Base-by-base conservation (phyloP, 2,113 vertebrate species). In the Dendrocopos noguchii region DNA sequence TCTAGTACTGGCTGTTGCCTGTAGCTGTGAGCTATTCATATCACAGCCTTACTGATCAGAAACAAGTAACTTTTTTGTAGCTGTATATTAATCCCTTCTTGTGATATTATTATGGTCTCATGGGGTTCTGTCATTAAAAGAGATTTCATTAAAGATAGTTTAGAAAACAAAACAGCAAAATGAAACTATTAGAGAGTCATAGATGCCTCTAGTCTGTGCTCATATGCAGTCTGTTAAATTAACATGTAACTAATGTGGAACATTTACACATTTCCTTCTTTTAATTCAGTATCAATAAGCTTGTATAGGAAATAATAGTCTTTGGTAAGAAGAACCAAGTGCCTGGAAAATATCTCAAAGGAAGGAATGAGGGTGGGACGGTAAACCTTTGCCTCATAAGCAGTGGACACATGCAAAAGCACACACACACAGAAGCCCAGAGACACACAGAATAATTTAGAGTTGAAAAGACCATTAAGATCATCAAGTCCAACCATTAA, bases 371-470 rank as follows among this genome's bases (percentile, higher is more conserved):
- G 56, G 12, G 19, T 24, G 6, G 12, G 17, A 72, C 10, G 28
- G 14, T 47, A 61, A 86, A 81, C 11, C n/a, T 65, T 29, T 65
- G 44, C 73, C 50, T 80, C 47, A 44, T 25, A 66, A 65, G 25
- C 10, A 78, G 28, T 19, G 12, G 10, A 4, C 19, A 16, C 0
- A 1, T 2, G 12, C 44, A 75, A 31, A 47, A 55, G 25, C 2
- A 24, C 13, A 17, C 5, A 5, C 3, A 8, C 42, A 44, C 34
- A 71, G n/a, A n/a, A 53, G 17, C 61, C 36, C 60, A 84, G 36
- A 90, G 39, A 87, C 15, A 77, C 19, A 52, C 0, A 39, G 34
- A 79, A 64, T 15, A 4, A 2, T 64, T 56, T 68, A 27, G 24
- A 14, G 24, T 56, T 55, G 55, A 72, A 83, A 90, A 73, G 22